Evolutionary conservation across 2,113 vertebrate species (phyloP).

Genomic region (Entelurus aequoreus): DNA sequence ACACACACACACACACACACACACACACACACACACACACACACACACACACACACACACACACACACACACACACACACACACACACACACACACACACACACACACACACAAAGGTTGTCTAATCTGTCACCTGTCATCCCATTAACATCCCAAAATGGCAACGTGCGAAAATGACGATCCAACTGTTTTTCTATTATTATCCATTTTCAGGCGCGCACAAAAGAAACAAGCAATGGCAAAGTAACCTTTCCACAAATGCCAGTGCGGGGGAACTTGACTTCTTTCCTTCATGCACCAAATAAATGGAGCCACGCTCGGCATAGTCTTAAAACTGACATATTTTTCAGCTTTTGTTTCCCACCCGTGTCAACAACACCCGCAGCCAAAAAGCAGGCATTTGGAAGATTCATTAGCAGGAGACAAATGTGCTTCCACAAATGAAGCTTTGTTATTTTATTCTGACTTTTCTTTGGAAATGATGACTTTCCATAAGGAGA

Average conservation of each 20-base stretch:
- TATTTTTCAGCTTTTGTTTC: slow-evolving; percentile 42
- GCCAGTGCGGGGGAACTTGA: slow-evolving; percentile 34
- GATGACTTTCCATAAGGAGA: slow-evolving; percentile 54
- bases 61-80: too few species aligned
- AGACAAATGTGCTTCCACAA: slow-evolving; percentile 48
- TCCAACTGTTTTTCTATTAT: slow-evolving; percentile 10
- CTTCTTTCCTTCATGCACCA: slow-evolving; percentile 35
- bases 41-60: too few species aligned
- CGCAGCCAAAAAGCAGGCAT: slow-evolving; percentile 41
- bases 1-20: neutral
- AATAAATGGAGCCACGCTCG: slow-evolving; percentile 19
- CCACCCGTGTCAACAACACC: slow-evolving; percentile 37
- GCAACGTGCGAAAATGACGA: slow-evolving; percentile 28
- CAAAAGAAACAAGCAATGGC: slow-evolving; percentile 44
- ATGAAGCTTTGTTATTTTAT: too few species aligned
- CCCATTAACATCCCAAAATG: slow-evolving; percentile 39
- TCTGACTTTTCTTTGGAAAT: slow-evolving; percentile 63
- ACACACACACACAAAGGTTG: neutral
- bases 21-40: neutral
- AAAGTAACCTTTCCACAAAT: slow-evolving; percentile 58
- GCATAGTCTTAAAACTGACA: neutral
- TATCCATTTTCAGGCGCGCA: neutral
- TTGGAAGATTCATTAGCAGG: slow-evolving; percentile 44
- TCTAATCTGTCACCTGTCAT: slow-evolving; percentile 22
- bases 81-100: neutral